Conservation (phyloP, 92 coral and sea anemone genomes). For the Micromussa lordhowensis region DNA sequence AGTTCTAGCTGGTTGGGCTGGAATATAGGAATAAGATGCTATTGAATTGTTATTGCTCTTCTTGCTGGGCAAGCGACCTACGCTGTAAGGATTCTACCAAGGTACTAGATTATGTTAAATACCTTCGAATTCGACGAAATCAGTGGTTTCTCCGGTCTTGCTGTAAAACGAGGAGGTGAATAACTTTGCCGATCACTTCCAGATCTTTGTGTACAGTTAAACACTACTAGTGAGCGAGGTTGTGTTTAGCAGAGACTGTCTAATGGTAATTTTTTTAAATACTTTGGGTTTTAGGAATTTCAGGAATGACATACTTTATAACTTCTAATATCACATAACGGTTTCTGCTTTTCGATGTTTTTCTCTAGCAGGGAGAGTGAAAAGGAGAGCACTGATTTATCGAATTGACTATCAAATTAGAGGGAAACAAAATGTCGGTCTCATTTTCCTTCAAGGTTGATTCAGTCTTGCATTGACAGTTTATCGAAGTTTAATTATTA, state of each 20-base stretch:
- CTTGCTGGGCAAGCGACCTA: background rate
- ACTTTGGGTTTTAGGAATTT: constrained; percentile 7
- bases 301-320: constrained; percentile 2
- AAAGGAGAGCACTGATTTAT: background rate
- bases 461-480: no score
- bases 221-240: background rate
- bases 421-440: background rate
- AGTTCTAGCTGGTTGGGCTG: background rate
- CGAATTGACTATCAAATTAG: background rate
- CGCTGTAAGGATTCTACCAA: background rate
- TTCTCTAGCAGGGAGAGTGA: background rate
- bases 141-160: background rate
- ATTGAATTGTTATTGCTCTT: background rate
- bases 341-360: background rate
- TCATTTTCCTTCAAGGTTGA: background rate
- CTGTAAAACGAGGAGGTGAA: background rate
- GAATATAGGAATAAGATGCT: background rate
- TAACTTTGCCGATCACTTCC: background rate
- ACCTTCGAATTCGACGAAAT: background rate
- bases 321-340: background rate
- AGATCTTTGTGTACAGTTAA: background rate
- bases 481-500: no score
- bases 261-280: background rate
- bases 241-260: background rate
- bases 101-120: background rate